Conservation (phyloP, 2,888 invertebrate genomes). For the Meteorus colon region DNA sequence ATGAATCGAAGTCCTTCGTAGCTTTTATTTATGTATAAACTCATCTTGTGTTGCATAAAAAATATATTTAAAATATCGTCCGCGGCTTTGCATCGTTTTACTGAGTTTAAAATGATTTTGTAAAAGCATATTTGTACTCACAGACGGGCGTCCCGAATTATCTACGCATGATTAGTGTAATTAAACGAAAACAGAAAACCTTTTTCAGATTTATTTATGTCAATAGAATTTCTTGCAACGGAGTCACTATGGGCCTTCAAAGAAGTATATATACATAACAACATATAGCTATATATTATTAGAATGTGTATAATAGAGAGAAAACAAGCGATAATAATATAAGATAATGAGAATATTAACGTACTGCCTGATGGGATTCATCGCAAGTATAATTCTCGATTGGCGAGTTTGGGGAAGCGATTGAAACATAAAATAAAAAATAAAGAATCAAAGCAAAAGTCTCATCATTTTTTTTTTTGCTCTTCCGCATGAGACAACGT, state of each 20-base stretch:
- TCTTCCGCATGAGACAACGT: constrained; percentile 5
- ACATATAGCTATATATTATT: constrained; percentile 35
- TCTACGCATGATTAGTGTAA: constrained; percentile 24
- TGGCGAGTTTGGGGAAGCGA: constrained; percentile 19
- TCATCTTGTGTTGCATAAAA: constrained; percentile 36
- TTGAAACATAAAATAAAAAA: constrained; percentile 48
- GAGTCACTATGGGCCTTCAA: constrained; percentile 44
- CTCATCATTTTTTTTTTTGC: constrained; percentile 18
- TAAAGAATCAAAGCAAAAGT: constrained; percentile 43
- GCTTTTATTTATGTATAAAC: constrained; percentile 18
- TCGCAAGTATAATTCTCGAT: constrained; percentile 13
- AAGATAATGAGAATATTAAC: constrained; percentile 37
- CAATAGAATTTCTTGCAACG: constrained; percentile 24
- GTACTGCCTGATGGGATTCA: constrained; percentile 37
- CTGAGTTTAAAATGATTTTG: constrained; percentile 66
- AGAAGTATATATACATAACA: constrained; percentile 18
- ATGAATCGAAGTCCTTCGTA: constrained; percentile 47
- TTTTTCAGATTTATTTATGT: constrained; percentile 30
- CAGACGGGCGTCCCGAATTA: constrained; percentile 29
- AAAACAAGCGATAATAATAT: constrained; percentile 24
- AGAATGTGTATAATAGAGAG: constrained; percentile 50
- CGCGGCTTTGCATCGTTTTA: constrained; percentile 70
- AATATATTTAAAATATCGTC: constrained; percentile 49
- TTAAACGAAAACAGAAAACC: constrained; percentile 23
- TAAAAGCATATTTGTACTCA: constrained; percentile 60